Evolutionary conservation across 2,888 invertebrate species (phyloP), one percentile per base, ranked within the genome.

Genomic region (Lasiommata megera): DNA sequence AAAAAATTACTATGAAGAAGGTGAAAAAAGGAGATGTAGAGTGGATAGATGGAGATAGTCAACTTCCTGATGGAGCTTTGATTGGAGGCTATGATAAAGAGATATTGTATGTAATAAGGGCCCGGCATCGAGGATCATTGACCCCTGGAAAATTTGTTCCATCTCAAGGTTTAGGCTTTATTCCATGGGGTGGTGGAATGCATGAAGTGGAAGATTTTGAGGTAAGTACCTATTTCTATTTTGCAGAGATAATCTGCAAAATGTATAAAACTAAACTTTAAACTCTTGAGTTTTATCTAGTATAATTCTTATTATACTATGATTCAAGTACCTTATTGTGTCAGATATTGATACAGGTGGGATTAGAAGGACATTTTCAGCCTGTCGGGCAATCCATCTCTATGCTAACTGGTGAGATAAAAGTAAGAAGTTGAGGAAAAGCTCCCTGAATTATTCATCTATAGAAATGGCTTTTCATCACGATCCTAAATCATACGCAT

Each of bases 131-230:
- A 65, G 94, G 94, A 6, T 95, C 93, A n/a, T 77, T 96, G 38
- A 93, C 96, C 62, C 96, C 96, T 50, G 97, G 97, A 18, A 96
- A 96, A 80, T 92, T 95, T 64, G 91, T 94, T 44, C 93, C 95
- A 5, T 93, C 94, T 11, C 94, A 95, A 71, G 93, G 94, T 8
- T 88, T 92, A 0, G 93, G 93, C 62, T 96, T 94, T 71, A 82
- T 96, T 11, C 82, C 64, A n/a, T 65, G 95, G 95, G 96, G 96
- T 16, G 95, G 96, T 11, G 90, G 80, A 11, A 94, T 95, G 68
- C 94, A 95, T 71, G 92, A 92, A 12, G 94, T 94, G 70, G 71
- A 80, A 34, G 92, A 94, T 38, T 96, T 96, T 77, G 94, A 96
- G 88, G 94, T 94, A 71, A 69, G 65, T 11, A 14, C 6, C 65